Evolutionary conservation across 1,140 invertebrate genomes (phyloP), one percentile per base, ranked within the genome.

Genomic region (Tribolium madens): DNA sequence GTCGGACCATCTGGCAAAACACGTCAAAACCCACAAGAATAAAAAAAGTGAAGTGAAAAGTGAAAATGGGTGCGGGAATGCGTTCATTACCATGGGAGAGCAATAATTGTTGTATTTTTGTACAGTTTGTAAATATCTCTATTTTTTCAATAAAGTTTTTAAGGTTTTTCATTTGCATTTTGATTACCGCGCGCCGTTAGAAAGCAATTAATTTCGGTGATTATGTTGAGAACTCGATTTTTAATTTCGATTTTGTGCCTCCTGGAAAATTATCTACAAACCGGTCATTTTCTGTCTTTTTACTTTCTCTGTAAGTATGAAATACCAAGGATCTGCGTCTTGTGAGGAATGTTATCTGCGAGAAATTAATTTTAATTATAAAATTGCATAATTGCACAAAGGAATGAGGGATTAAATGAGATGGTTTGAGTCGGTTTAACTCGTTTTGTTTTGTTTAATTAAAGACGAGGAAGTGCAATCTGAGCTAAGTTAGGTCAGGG

Each of bases 1-100:
- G 12, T 95, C 94, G 17, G 95, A 96, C 84, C 95, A 96, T 84
- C 86, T 96, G 0, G 92, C 92, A 5, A 96, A 96, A 86, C 95
- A 96, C 84, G 88, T 93, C 33, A 95, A 95, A 80, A 95, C 94
- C 0, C 94, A 96, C 77, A 90, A 90, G 15, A 92, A 91, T 73
- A 64, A 53, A 12, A 84, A 84, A 75, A 52, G 68, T 52, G 73
- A 76, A 1, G 47, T 26, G 14, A 71, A 71, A 71, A 71, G 15
- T 71, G 68, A 71, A 7, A 47, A 18, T 48, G 18, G 47, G 42
- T 31, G 33, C 68, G 46, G 47, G 6, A 47, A 14, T 9, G 68
- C 36, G n/a, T 71, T 47, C 12, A 36, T 18, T 18, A 12, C 57
- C 5, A 15, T 48, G 3, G 47, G 36, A 3, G 68, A 71, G 31